Evolutionary conservation across 2,888 invertebrate species (phyloP).

Genomic region (Volucella bombylans): DNA sequence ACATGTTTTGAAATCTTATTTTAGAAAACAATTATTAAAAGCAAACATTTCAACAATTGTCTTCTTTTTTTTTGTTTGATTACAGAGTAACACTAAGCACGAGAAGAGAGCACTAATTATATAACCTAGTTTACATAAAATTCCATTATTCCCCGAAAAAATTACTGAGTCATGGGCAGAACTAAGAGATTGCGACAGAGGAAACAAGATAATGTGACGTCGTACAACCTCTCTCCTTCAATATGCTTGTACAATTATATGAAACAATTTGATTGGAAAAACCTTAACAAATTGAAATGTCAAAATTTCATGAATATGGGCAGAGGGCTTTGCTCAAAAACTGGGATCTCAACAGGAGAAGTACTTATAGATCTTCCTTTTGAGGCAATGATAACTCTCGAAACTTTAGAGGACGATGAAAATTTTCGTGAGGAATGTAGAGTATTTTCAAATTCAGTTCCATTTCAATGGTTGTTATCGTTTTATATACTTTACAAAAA

Average conservation of each 20-base stretch:
- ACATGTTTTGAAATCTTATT: conserved; percentile 53
- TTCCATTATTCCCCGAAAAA: not conserved
- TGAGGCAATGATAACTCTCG: conserved; percentile 85
- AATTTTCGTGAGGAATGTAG: conserved; percentile 82
- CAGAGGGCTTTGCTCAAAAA: conserved; percentile 88
- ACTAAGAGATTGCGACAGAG: conserved; percentile 58
- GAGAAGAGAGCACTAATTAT: conserved; percentile 58
- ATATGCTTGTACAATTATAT: conserved; percentile 76
- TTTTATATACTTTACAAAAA: conserved; percentile 88
- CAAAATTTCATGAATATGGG: conserved; percentile 87
- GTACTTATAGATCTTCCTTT: conserved; percentile 85
- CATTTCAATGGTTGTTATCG: conserved; percentile 89
- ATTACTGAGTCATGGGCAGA: conserved; percentile 51
- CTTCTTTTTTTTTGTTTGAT: conserved; percentile 52
- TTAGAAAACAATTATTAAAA: conserved; percentile 10
- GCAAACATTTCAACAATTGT: not conserved
- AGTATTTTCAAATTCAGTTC: conserved; percentile 80
- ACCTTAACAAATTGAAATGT: conserved; percentile 84
- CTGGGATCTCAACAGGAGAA: conserved; percentile 84
- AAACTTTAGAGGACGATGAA: conserved; percentile 84
- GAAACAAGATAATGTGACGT: conserved; percentile 21
- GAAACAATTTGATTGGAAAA: conserved; percentile 83
- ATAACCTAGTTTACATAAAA: conserved; percentile 42
- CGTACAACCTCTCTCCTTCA: conserved; percentile 1
- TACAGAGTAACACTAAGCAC: conserved; percentile 43